A percentile compares a stretch with the other conserved stretches of the same genome.
Evolutionary conservation across 2,888 invertebrate genomes (phyloP).

Genomic region (Andrena chrysosceles): DNA sequence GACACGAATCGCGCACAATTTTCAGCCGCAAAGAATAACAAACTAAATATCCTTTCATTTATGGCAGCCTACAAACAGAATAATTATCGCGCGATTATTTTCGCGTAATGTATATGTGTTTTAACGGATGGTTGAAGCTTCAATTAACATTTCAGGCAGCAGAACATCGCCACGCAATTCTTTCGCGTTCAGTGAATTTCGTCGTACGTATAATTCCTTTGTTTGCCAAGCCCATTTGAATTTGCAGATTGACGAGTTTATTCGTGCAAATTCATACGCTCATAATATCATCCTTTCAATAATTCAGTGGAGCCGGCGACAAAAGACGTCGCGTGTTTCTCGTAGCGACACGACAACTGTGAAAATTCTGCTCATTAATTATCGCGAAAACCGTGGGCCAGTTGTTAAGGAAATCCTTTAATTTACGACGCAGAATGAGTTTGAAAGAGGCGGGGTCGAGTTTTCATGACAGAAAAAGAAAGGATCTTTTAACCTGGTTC

Average conservation of each 20-base stretch:
- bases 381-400: neutral
- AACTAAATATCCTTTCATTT: neutral
- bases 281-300: neutral
- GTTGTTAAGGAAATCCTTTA: conserved; percentile 5
- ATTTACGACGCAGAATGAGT: neutral
- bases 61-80: neutral
- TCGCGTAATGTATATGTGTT: neutral
- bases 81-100: neutral
- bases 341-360: neutral
- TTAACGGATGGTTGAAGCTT: neutral
- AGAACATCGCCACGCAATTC: neutral
- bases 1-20: neutral
- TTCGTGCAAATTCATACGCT: neutral
- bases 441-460: conserved; percentile 5
- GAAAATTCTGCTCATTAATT: conserved; percentile 13
- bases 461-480: neutral
- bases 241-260: neutral
- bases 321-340: neutral
- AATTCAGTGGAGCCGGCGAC: neutral
- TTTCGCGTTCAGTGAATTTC: neutral
- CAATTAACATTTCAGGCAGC: neutral
- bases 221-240: neutral
- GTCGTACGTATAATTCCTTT: neutral
- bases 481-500: neutral
- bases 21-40: neutral